These are phyloP conservation scores for Indri indri DNA, from an alignment of 2,113 vertebrate genomes.

Conservation along the genomic window DNA sequence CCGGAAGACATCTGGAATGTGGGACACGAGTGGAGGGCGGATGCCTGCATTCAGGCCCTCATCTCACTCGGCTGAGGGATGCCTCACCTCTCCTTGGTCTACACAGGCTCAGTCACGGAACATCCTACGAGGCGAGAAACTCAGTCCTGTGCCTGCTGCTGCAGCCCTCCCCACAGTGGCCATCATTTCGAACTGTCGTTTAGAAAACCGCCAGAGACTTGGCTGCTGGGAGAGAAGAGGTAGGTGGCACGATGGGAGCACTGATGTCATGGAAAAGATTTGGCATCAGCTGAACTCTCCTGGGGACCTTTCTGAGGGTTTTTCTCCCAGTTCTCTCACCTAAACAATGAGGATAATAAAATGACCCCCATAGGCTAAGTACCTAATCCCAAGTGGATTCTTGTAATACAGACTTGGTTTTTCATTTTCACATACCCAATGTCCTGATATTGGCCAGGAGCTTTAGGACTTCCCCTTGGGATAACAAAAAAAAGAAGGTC, in stretches of 20 bases:
- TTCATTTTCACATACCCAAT: background rate
- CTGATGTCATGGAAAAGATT: background rate
- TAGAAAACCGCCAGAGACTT: background rate
- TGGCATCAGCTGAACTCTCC: background rate
- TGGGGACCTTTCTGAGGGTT: background rate
- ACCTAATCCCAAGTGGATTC: background rate
- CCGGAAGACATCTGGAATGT: background rate
- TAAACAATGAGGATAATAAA: background rate
- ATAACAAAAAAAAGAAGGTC: background rate
- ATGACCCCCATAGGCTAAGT: background rate
- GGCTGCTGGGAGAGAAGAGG: background rate
- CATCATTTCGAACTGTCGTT: background rate
- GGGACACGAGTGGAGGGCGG: background rate
- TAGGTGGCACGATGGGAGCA: fast-evolving
- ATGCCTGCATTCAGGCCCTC: background rate
- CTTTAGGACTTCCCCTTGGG: background rate
- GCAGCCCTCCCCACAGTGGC: too few relatives aligned
- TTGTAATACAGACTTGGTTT: background rate
- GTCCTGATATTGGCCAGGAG: background rate
- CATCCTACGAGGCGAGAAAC: background rate
- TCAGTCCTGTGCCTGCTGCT: background rate
- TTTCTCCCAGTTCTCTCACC: background rate
- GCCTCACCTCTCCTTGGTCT: background rate
- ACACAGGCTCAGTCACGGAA: background rate
- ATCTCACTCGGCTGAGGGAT: too few relatives aligned